These are phyloP conservation scores for Ashinkailepas kermadecensis DNA, from an alignment of 2,888 invertebrate species.

Conservation along the genomic window DNA sequence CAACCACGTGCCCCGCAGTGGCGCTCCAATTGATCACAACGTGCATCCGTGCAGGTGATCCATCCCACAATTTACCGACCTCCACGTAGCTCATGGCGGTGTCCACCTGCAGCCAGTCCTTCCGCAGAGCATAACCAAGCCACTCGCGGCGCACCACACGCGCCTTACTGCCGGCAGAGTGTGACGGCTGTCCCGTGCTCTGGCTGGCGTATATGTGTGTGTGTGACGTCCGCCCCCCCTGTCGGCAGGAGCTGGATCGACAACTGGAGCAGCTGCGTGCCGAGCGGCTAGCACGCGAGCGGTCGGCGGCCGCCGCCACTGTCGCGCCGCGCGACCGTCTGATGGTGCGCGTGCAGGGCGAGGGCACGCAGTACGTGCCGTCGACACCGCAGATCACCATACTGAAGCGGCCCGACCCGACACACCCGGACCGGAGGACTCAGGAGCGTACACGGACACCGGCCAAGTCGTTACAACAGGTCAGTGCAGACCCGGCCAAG, in stretches of 20 bases:
- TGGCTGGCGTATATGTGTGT: too few species aligned
- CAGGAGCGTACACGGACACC: not conserved
- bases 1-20: too few species aligned
- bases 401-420: conserved; percentile 4
- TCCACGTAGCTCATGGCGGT: too few species aligned
- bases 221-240: too few species aligned
- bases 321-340: not conserved
- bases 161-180: too few species aligned
- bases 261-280: conserved; percentile 1
- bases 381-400: conserved; percentile 12
- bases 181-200: too few species aligned
- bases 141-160: too few species aligned
- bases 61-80: too few species aligned
- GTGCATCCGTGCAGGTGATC: too few species aligned
- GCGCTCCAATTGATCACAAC: too few species aligned
- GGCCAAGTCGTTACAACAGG: conserved; percentile 17
- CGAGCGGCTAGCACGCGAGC: not conserved
- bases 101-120: too few species aligned
- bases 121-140: too few species aligned
- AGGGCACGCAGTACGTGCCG: conserved; percentile 11
- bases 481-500: not conserved
- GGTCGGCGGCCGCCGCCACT: not conserved
- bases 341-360: not conserved
- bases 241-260: not conserved
- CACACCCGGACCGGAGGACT: not conserved